Evolutionary conservation across 2,888 invertebrate species (phyloP).

Genomic region (Nephrotoma appendiculata): DNA sequence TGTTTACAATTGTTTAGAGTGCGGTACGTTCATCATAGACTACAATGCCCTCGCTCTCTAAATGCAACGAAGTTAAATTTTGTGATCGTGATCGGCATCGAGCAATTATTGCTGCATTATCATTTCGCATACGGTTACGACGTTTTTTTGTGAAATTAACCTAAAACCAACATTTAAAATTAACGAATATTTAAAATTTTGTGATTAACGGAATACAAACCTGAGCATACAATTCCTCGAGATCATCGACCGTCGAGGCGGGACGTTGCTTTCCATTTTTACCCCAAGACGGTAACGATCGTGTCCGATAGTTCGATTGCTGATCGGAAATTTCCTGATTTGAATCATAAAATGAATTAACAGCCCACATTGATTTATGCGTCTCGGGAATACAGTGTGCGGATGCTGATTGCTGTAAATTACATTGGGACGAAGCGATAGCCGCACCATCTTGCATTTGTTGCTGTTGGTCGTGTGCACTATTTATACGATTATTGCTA

Average conservation of each 20-base stretch:
- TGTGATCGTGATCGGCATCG: slow-evolving; percentile 58
- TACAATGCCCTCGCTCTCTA: slow-evolving; percentile 51
- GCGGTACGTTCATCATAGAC: slow-evolving; percentile 71
- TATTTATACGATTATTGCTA: neutral
- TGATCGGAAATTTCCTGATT: slow-evolving; percentile 25
- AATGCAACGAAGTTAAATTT: slow-evolving; percentile 32
- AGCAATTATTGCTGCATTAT: slow-evolving; percentile 68
- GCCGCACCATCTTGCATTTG: neutral
- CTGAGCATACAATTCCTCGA: slow-evolving; percentile 55
- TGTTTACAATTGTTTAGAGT: slow-evolving; percentile 32
- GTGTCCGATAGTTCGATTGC: slow-evolving; percentile 37
- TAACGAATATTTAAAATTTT: neutral
- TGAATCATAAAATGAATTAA: slow-evolving; percentile 38
- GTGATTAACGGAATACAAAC: slow-evolving; percentile 24
- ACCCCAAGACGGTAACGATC: slow-evolving; percentile 58
- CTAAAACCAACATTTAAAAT: slow-evolving; percentile 29
- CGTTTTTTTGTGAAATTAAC: slow-evolving; percentile 64
- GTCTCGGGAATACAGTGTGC: slow-evolving; percentile 15
- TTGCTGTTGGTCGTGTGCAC: neutral
- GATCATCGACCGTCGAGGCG: slow-evolving; percentile 50
- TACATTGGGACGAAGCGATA: slow-evolving; percentile 7
- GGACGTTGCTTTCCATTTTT: slow-evolving; percentile 48
- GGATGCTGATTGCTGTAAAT: slow-evolving; percentile 7
- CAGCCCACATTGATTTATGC: slow-evolving; percentile 17
- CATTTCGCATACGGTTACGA: slow-evolving; percentile 66